Percentiles rank a stretch among this genome's conserved stretches.
Evolutionary conservation across 1,140 invertebrate genomes (phyloP).

Genomic region (Nasonia giraulti): DNA sequence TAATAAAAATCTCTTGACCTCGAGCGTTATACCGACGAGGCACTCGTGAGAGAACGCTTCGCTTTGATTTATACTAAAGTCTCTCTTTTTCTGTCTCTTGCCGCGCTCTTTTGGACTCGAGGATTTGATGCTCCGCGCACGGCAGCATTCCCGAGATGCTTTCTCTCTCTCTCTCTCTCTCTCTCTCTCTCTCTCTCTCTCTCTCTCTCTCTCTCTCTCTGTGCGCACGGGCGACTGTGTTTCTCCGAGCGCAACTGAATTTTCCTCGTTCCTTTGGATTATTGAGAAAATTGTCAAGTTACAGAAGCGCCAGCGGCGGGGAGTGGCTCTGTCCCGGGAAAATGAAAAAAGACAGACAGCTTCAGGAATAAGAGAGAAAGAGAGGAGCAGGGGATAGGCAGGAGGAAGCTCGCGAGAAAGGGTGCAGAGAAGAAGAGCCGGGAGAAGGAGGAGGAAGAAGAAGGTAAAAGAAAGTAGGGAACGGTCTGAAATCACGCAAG

Average conservation of each 20-base stretch:
- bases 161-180: background rate
- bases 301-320: slow-evolving; percentile 41
- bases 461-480: slow-evolving; percentile 47
- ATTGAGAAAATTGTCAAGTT: slow-evolving; percentile 63
- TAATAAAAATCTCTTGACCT: slow-evolving; percentile 52
- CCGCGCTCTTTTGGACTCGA: slow-evolving; percentile 21
- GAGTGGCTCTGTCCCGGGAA: slow-evolving; percentile 5
- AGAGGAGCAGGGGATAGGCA: slow-evolving; percentile 50
- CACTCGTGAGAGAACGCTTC: no score
- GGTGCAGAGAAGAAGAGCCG: background rate
- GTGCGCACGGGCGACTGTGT: background rate
- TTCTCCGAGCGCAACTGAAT: slow-evolving; percentile 48
- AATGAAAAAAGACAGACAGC: background rate
- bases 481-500: slow-evolving; percentile 60
- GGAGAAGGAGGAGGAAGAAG: background rate
- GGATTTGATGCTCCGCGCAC: slow-evolving; percentile 40
- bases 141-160: slow-evolving; percentile 36
- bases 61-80: no score
- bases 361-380: slow-evolving; percentile 37
- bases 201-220: background rate
- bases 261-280: slow-evolving; percentile 57
- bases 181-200: background rate
- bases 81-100: slow-evolving; percentile 9
- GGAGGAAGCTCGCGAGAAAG: background rate
- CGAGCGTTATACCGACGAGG: slow-evolving; percentile 20